Percentiles rank a stretch among this genome's conserved stretches.
These are phyloP conservation scores for Pelobates cultripes DNA, from an alignment of 2,797 vertebrate species.

Conservation along the genomic window DNA sequence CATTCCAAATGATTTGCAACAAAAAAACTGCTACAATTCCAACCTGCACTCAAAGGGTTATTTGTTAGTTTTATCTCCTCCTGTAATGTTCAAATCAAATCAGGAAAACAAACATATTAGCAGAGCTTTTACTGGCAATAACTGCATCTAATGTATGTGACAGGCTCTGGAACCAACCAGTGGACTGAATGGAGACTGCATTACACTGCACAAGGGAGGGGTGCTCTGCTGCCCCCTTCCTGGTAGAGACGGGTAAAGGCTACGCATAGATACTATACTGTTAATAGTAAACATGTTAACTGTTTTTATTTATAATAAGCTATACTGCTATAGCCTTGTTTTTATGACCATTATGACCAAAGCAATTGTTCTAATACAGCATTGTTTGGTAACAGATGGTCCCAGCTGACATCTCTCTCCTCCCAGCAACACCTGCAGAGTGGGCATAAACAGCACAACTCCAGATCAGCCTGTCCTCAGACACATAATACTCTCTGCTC, in stretches of 20 bases:
- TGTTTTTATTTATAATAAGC: too few relatives aligned
- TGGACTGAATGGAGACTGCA: neutral
- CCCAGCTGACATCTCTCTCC: slow-evolving; percentile 9
- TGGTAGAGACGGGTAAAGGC: neutral
- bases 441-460: slow-evolving; percentile 6
- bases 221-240: slow-evolving; percentile 4
- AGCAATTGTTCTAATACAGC: too few relatives aligned
- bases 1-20: too few relatives aligned
- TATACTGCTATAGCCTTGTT: neutral
- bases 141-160: neutral
- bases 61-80: neutral
- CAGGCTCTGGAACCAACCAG: neutral
- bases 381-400: slow-evolving; percentile 20
- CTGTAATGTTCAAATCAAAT: neutral
- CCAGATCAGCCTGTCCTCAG: neutral
- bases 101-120: neutral
- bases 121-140: neutral
- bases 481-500: neutral
- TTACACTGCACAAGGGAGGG: neutral
- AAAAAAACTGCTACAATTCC: too few relatives aligned
- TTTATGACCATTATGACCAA: neutral
- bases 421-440: slow-evolving; percentile 24
- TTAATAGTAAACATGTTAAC: neutral
- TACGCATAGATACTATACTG: neutral
- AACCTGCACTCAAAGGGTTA: too few relatives aligned